Evolutionary conservation across 1,140 invertebrate species (phyloP).

Genomic region (Drosophila chauvacae): DNA sequence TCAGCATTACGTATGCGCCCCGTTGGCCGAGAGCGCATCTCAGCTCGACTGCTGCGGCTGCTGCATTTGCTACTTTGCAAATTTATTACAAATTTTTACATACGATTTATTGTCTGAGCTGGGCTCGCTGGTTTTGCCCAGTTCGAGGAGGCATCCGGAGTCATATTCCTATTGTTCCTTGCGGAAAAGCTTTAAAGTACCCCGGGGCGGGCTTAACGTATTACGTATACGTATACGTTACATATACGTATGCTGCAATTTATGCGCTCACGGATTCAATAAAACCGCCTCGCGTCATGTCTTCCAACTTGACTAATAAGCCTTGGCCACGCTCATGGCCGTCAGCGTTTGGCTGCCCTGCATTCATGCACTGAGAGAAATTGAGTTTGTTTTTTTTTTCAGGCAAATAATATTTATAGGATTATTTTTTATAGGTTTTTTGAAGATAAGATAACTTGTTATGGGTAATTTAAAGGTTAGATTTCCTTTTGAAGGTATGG

Average conservation of each 20-base stretch:
- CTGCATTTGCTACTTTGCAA: constrained; percentile 81
- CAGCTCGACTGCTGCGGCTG: constrained; percentile 40
- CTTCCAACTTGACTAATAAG: constrained; percentile 73
- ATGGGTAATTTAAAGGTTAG: accelerated
- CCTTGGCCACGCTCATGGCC: constrained; percentile 56
- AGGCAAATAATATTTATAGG: not conserved
- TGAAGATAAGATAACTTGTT: not conserved
- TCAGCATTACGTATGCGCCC: constrained; percentile 77
- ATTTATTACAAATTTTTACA: constrained; percentile 83
- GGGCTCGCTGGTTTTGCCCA: constrained; percentile 55
- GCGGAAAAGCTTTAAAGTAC: constrained; percentile 47
- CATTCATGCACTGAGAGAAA: constrained; percentile 3
- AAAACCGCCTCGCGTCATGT: constrained; percentile 57
- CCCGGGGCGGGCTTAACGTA: not conserved
- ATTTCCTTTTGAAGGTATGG: not conserved
- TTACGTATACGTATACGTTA: constrained; percentile 9
- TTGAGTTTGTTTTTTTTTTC: not conserved
- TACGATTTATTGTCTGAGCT: constrained; percentile 79
- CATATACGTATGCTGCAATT: constrained; percentile 17
- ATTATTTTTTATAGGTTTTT: not conserved
- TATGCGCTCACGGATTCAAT: constrained; percentile 62
- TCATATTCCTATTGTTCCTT: constrained; percentile 48
- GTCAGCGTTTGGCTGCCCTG: constrained; percentile 15
- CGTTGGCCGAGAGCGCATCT: constrained; percentile 52
- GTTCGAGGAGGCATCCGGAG: constrained; percentile 46